Conservation (phyloP, 2,113 vertebrate species). For the Talpa occidentalis region DNA sequence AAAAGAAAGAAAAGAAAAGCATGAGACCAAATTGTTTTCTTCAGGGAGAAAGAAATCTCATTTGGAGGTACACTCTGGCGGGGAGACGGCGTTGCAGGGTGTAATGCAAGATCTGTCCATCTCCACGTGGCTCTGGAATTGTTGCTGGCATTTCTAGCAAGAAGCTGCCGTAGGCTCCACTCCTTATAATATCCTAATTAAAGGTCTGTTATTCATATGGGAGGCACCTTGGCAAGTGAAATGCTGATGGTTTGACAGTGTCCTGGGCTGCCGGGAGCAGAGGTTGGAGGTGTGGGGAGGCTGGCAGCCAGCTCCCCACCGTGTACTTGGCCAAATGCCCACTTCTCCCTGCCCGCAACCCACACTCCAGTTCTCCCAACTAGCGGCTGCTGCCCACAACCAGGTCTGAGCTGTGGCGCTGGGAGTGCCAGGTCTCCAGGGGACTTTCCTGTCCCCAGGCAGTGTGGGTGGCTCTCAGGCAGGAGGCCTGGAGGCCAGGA, state of each 20-base stretch:
- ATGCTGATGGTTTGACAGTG: background rate
- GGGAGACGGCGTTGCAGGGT: background rate
- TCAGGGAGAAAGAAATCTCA: constrained; percentile 55
- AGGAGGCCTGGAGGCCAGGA: background rate
- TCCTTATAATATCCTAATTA: constrained; percentile 76
- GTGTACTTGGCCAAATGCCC: background rate
- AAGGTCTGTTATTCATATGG: constrained; percentile 56
- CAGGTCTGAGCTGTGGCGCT: background rate
- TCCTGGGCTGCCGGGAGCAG: background rate
- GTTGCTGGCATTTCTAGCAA: constrained; percentile 47
- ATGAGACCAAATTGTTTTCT: constrained; percentile 63
- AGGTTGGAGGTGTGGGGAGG: background rate
- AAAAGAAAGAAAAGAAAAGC: background rate
- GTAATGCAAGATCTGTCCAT: background rate
- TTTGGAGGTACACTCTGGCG: constrained; percentile 43
- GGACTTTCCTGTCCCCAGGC: background rate
- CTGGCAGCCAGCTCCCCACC: no score
- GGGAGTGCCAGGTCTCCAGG: background rate
- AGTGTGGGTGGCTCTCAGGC: no score
- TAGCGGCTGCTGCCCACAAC: background rate
- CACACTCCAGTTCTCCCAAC: fast-evolving
- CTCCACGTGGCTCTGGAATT: background rate
- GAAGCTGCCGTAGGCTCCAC: constrained; percentile 40
- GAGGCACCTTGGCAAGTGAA: constrained; percentile 12
- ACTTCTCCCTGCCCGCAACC: background rate